These are phyloP conservation scores for Phataginus tricuspis DNA, from an alignment of 2,797 vertebrate species.

Conservation along the genomic window DNA sequence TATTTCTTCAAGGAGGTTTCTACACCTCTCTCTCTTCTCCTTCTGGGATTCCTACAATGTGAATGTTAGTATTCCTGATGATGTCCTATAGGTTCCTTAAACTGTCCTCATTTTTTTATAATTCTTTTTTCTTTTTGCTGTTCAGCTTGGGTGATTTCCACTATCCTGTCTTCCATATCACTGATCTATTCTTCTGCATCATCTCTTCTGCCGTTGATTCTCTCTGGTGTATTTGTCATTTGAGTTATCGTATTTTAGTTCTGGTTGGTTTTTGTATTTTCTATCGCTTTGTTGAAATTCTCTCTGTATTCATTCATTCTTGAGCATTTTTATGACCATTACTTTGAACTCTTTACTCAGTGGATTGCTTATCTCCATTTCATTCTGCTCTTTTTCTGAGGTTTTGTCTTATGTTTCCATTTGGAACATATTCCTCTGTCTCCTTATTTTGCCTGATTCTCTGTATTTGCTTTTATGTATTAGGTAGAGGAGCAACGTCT, in stretches of 20 bases:
- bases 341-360: neutral
- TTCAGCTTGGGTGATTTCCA: neutral
- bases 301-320: neutral
- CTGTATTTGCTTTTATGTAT: neutral
- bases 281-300: neutral
- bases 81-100: neutral
- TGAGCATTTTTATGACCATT: neutral
- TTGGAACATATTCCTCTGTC: neutral
- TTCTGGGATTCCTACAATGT: neutral
- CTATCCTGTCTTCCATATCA: neutral
- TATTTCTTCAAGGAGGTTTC: neutral
- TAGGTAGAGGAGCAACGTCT: neutral
- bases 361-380: neutral
- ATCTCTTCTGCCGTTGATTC: neutral
- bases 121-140: neutral
- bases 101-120: neutral
- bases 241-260: neutral
- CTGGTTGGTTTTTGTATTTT: neutral
- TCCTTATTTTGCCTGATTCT: neutral
- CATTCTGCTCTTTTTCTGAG: neutral
- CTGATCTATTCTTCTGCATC: neutral
- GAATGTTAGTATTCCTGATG: neutral
- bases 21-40: neutral
- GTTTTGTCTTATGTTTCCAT: neutral
- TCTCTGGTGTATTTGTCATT: neutral